These are phyloP conservation scores for Ophonus ardosiacus DNA, from an alignment of 2,888 invertebrate genomes.

Conservation along the genomic window DNA sequence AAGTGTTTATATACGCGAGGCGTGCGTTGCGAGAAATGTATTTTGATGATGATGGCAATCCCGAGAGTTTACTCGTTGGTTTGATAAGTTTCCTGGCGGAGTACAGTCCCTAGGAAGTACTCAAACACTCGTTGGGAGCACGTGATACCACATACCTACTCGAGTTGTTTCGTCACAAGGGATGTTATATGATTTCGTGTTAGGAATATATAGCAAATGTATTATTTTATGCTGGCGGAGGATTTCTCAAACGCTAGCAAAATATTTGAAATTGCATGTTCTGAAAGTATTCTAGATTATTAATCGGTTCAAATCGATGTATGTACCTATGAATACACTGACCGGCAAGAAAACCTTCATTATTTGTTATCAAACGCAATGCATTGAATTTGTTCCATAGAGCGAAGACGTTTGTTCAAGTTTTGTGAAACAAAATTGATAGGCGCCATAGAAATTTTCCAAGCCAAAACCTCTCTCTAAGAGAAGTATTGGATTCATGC, in stretches of 20 bases:
- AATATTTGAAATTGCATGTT: too few relatives aligned
- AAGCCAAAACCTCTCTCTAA: too few relatives aligned
- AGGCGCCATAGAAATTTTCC: too few relatives aligned
- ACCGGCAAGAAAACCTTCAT: too few relatives aligned
- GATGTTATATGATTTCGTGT: neutral
- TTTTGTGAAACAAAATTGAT: too few relatives aligned
- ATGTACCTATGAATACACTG: too few relatives aligned
- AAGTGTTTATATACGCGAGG: neutral
- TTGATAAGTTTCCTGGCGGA: neutral
- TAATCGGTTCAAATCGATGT: too few relatives aligned
- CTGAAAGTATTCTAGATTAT: too few relatives aligned
- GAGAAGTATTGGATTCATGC: too few relatives aligned
- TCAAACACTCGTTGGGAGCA: neutral
- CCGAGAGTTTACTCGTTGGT: neutral
- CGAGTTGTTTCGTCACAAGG: neutral
- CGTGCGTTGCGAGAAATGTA: neutral
- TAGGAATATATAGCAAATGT: neutral
- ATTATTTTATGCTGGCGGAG: neutral
- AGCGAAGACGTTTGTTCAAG: too few relatives aligned
- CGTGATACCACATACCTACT: neutral
- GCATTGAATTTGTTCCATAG: too few relatives aligned
- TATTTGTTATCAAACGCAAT: too few relatives aligned
- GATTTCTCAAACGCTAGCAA: neutral
- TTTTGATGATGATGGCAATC: neutral
- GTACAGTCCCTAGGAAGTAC: neutral